Conservation (phyloP, 2,888 invertebrate species). For the Hypsopygia costalis region DNA sequence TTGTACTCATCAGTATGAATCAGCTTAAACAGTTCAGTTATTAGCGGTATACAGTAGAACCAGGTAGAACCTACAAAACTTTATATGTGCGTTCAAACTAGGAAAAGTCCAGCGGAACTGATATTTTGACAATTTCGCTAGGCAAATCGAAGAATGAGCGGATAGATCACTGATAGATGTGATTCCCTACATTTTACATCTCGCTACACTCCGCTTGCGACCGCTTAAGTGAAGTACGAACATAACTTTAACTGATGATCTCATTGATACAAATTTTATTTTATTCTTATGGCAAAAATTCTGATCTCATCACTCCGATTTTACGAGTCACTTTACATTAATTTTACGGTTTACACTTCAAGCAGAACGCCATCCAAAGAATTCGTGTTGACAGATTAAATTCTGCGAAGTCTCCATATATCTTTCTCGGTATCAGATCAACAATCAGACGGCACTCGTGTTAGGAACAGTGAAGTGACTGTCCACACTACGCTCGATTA, state of each 20-base stretch:
- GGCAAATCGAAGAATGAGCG: no score
- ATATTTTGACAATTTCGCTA: no score
- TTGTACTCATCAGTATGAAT: no score
- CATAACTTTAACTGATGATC: not conserved
- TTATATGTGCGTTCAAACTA: no score
- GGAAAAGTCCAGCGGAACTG: no score
- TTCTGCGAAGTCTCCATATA: slow-evolving; percentile 49
- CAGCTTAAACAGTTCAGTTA: no score
- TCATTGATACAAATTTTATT: not conserved
- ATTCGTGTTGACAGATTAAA: slow-evolving; percentile 26
- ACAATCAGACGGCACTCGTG: slow-evolving; percentile 30
- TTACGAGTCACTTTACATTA: slow-evolving; percentile 5
- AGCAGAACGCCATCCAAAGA: slow-evolving; percentile 12
- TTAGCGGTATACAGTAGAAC: no score
- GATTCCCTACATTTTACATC: no score
- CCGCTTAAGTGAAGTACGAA: no score
- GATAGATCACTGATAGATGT: no score
- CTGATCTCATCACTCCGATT: not conserved
- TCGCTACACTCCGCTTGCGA: no score
- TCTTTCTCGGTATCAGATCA: slow-evolving; percentile 45
- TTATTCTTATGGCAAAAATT: not conserved
- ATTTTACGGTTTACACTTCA: slow-evolving; percentile 1
- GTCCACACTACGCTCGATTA: slow-evolving; percentile 44
- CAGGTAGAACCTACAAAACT: no score
- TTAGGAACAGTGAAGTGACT: slow-evolving; percentile 39